A percentile compares a stretch with the other conserved stretches of the same genome.
These are phyloP conservation scores for Aporophyla nigra DNA, from an alignment of 2,888 invertebrate species.

Conservation along the genomic window DNA sequence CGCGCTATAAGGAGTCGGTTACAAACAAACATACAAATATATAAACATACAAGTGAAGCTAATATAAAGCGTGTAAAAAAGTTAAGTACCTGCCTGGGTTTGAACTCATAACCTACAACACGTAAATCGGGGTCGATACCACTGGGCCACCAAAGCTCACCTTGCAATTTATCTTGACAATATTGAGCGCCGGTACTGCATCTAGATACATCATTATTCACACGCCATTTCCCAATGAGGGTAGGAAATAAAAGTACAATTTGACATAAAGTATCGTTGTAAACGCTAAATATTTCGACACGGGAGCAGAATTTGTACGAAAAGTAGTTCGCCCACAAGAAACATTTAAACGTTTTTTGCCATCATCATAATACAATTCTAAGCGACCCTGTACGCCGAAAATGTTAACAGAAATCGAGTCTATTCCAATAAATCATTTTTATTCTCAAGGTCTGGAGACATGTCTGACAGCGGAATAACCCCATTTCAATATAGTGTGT, in stretches of 20 bases:
- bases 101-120: no score
- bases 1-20: no score
- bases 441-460: conserved; percentile 1
- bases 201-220: no score
- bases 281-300: neutral
- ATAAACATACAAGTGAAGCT: no score
- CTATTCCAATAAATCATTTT: conserved; percentile 3
- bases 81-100: no score
- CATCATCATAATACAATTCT: neutral
- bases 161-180: no score
- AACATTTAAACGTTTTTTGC: neutral
- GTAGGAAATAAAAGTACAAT: neutral
- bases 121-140: no score
- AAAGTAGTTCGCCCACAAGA: neutral
- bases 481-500: conserved; percentile 30
- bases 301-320: neutral
- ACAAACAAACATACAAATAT: no score
- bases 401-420: conserved; percentile 8
- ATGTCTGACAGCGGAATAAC: conserved; percentile 24
- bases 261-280: neutral
- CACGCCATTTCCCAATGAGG: neutral
- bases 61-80: no score
- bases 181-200: no score
- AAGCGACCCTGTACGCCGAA: neutral
- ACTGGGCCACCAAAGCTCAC: no score